These are phyloP conservation scores for Emmelina monodactyla DNA, from an alignment of 2,888 invertebrate genomes.

Conservation along the genomic window DNA sequence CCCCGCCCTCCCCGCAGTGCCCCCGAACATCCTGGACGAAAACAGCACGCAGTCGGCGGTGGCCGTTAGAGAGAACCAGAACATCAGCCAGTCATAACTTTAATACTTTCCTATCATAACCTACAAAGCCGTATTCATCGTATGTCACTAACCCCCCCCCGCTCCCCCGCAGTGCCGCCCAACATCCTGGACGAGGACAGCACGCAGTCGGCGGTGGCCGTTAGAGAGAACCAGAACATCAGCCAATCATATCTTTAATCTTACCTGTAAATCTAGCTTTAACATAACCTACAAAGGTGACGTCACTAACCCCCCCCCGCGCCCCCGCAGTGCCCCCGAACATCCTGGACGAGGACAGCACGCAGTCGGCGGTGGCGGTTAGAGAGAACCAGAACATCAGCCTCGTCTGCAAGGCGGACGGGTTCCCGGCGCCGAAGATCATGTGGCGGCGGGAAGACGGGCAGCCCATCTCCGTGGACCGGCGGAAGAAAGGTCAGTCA, in stretches of 20 bases:
- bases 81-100: too few relatives aligned
- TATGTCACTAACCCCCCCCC: too few relatives aligned
- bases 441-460: constrained; percentile 94
- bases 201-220: constrained; percentile 90
- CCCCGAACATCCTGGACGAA: constrained; percentile 90
- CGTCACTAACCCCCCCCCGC: too few relatives aligned
- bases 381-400: constrained; percentile 95
- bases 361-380: constrained; percentile 90
- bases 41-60: constrained; percentile 92
- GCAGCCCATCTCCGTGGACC: constrained; percentile 83
- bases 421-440: constrained; percentile 90
- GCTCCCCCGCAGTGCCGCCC: constrained; percentile 90
- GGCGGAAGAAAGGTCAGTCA: constrained; percentile 85
- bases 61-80: constrained; percentile 92
- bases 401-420: constrained; percentile 88
- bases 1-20: too few relatives aligned
- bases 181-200: constrained; percentile 91
- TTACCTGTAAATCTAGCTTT: too few relatives aligned
- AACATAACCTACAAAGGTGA: too few relatives aligned
- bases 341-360: constrained; percentile 89
- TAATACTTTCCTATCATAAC: too few relatives aligned
- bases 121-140: too few relatives aligned
- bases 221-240: constrained; percentile 93
- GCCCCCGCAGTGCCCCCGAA: constrained; percentile 88
- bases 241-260: too few relatives aligned